These are phyloP conservation scores for Spilarctia lutea DNA, from an alignment of 2,888 invertebrate genomes.

Conservation along the genomic window DNA sequence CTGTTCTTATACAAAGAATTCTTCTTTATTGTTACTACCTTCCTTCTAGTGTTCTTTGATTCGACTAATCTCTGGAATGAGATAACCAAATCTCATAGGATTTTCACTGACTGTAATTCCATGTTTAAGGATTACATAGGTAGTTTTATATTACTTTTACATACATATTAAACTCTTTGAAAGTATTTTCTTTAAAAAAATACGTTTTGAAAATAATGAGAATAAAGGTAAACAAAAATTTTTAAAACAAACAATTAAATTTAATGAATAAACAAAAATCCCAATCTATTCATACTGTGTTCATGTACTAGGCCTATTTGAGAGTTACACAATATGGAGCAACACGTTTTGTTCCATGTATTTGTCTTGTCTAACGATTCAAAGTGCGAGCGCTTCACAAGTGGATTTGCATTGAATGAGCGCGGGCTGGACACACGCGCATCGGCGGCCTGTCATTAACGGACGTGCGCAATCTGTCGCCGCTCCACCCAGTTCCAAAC, in stretches of 20 bases:
- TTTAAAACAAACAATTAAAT: constrained; percentile 33
- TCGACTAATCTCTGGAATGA: neutral
- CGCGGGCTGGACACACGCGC: constrained; percentile 81
- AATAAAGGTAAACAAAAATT: neutral
- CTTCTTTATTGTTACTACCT: too few relatives aligned
- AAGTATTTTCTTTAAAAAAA: neutral
- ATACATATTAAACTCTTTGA: neutral
- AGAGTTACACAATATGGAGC: constrained; percentile 42
- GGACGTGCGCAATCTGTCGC: constrained; percentile 75
- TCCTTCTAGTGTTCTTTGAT: neutral
- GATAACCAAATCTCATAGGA: neutral
- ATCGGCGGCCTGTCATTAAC: constrained; percentile 82
- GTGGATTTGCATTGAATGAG: constrained; percentile 84
- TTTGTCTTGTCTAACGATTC: constrained; percentile 72
- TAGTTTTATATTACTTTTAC: neutral
- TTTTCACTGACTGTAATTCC: neutral
- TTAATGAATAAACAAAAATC: constrained; percentile 15
- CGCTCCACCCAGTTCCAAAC: constrained; percentile 74
- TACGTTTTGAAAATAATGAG: neutral
- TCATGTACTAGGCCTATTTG: constrained; percentile 32
- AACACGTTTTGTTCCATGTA: constrained; percentile 46
- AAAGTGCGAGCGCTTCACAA: constrained; percentile 48
- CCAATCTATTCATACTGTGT: constrained; percentile 42
- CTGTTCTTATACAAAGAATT: too few relatives aligned
- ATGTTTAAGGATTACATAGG: neutral